Evolutionary conservation across 2,797 vertebrate genomes (phyloP).

Genomic region (Pangasius mekongensis): DNA sequence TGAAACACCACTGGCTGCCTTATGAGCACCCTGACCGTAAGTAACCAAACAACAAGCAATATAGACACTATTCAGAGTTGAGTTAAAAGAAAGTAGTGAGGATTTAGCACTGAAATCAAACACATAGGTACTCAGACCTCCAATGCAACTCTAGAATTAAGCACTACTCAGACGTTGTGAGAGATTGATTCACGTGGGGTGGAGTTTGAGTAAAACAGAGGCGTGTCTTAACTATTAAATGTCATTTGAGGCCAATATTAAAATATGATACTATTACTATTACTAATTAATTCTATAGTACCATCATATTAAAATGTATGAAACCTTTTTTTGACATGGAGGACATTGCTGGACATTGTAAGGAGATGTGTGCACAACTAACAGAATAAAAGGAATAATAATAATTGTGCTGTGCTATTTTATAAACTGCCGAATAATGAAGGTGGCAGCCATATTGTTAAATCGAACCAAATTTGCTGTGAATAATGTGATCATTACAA

Average conservation of each 20-base stretch:
- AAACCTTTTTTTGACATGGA: background rate
- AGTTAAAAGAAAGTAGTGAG: background rate
- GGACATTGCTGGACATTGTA: background rate
- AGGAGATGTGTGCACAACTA: background rate
- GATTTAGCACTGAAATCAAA: background rate
- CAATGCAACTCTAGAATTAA: background rate
- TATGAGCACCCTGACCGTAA: constrained; percentile 92
- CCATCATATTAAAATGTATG: background rate
- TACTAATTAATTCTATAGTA: background rate
- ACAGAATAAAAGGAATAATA: background rate
- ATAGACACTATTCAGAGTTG: background rate
- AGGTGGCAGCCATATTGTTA: background rate
- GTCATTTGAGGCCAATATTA: background rate
- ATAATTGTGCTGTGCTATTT: background rate
- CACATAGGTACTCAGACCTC: background rate
- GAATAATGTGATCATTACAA: background rate
- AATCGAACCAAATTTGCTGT: background rate
- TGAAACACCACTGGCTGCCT: constrained; percentile 92
- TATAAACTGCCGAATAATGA: background rate
- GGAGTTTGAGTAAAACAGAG: background rate
- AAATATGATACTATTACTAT: background rate
- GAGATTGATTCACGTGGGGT: background rate
- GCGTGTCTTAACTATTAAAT: background rate
- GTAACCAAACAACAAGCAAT: constrained; percentile 55
- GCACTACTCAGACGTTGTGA: no score